A percentile compares a stretch with the other conserved stretches of the same genome.
Evolutionary conservation across 1,140 invertebrate species (phyloP).

Genomic region (Periplaneta americana): DNA sequence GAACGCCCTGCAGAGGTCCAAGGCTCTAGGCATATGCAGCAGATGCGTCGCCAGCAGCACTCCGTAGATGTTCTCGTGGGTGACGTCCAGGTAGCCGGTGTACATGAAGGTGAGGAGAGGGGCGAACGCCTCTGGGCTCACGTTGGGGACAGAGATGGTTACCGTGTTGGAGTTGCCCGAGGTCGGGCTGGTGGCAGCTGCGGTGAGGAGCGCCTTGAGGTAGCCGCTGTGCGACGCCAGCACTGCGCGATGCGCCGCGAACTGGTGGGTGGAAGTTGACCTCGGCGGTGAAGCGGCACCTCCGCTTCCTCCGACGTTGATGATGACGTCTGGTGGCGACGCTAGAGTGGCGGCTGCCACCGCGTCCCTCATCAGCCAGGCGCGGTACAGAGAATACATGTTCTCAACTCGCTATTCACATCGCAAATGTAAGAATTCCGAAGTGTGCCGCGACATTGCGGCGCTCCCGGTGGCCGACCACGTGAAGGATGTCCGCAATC

Average conservation of each 20-base stretch:
- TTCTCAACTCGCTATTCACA: background rate
- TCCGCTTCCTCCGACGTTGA: constrained; percentile 54
- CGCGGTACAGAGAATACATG: constrained; percentile 61
- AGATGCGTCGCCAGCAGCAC: constrained; percentile 66
- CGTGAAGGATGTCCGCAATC: too few species aligned
- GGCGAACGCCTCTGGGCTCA: constrained; percentile 60
- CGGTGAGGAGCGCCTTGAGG: constrained; percentile 46
- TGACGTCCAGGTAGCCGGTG: constrained; percentile 65
- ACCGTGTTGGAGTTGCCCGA: background rate
- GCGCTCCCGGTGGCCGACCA: too few species aligned
- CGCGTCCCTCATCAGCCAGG: constrained; percentile 48
- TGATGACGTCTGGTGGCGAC: constrained; percentile 52
- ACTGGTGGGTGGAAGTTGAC: constrained; percentile 39
- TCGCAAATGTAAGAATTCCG: background rate
- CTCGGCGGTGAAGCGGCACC: constrained; percentile 35
- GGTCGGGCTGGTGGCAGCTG: constrained; percentile 31
- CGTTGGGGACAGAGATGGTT: constrained; percentile 45
- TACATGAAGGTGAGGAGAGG: constrained; percentile 71
- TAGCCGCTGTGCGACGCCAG: constrained; percentile 68
- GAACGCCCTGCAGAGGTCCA: constrained; percentile 57
- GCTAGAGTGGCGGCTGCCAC: constrained; percentile 30
- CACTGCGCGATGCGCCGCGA: constrained; percentile 53
- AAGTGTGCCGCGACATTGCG: too few species aligned
- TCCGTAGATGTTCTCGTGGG: constrained; percentile 64
- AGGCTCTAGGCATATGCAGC: constrained; percentile 66